Percentiles rank a stretch among this genome's conserved stretches.
Evolutionary conservation across 2,113 vertebrate genomes (phyloP).

Genomic region (Vidua chalybeata): DNA sequence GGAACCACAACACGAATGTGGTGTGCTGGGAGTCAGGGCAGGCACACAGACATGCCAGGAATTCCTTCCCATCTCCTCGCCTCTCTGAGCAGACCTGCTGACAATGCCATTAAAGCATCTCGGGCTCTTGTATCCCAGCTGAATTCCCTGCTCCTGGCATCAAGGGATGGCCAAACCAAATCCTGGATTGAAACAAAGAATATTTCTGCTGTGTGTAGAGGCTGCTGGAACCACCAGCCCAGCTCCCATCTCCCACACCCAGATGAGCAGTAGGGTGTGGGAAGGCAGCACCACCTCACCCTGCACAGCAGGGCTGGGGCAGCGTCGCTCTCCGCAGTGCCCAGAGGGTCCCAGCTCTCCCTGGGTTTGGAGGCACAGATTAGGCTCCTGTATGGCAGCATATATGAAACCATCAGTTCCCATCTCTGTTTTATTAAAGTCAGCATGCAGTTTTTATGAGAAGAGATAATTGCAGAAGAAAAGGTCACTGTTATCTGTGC

Average conservation of each 20-base stretch:
- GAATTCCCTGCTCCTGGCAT: neutral
- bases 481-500: conserved; percentile 54
- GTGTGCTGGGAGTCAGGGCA: neutral
- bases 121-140: rapidly evolving
- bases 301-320: rapidly evolving
- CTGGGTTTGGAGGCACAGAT: neutral
- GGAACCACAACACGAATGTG: rapidly evolving
- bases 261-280: rapidly evolving
- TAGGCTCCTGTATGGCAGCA: neutral
- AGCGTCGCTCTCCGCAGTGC: rapidly evolving
- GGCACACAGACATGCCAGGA: neutral
- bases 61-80: neutral
- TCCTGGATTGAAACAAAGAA: neutral
- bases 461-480: conserved; percentile 65
- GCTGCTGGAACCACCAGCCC: neutral
- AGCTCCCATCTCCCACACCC: neutral
- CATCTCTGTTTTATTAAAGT: conserved; percentile 69
- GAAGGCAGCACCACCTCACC: neutral
- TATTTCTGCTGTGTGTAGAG: neutral
- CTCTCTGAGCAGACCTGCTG: neutral
- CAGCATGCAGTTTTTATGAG: conserved; percentile 65
- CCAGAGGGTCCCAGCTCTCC: neutral
- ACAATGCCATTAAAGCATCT: neutral
- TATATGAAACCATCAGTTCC: neutral
- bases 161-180: no score